A percentile compares a stretch with the other conserved stretches of the same genome.
Evolutionary conservation across 2,113 vertebrate species (phyloP).

Genomic region (Kryptolebias marmoratus): DNA sequence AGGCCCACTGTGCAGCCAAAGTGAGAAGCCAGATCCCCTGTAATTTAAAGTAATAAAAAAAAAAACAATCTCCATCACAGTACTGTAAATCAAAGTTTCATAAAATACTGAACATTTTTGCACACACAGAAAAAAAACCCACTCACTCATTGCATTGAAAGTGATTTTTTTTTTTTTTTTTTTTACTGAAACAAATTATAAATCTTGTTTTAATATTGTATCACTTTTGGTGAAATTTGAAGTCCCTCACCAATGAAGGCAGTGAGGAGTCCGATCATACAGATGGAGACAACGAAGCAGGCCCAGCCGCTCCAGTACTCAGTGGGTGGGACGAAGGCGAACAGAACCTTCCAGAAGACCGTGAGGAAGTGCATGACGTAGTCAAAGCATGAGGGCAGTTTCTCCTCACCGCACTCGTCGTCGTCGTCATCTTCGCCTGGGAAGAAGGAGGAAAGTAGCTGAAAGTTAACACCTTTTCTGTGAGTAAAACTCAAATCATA

Average conservation of each 20-base stretch:
- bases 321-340: constrained; percentile 97
- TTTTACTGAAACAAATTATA: no score
- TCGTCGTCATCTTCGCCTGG: constrained; percentile 91
- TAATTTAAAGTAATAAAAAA: constrained; percentile 5
- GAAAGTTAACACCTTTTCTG: background rate
- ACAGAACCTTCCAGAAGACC: constrained; percentile 99
- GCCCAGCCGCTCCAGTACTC: constrained; percentile 99
- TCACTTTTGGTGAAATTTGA: background rate
- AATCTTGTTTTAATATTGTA: no score
- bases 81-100: background rate
- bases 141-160: no score
- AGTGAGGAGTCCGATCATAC: constrained; percentile 97
- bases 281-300: constrained; percentile 96
- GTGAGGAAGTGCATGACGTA: constrained; percentile 99
- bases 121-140: no score
- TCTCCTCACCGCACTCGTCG: constrained; percentile 97
- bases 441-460: background rate
- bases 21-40: constrained; percentile 93
- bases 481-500: background rate
- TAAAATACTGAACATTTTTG: background rate
- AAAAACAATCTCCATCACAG: background rate
- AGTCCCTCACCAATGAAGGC: constrained; percentile 84
- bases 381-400: constrained; percentile 98
- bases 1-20: constrained; percentile 98
- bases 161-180: no score